phyloP scores from a whole-genome alignment of 2,888 invertebrate species.

The Melangyna quadrimaculata region DNA sequence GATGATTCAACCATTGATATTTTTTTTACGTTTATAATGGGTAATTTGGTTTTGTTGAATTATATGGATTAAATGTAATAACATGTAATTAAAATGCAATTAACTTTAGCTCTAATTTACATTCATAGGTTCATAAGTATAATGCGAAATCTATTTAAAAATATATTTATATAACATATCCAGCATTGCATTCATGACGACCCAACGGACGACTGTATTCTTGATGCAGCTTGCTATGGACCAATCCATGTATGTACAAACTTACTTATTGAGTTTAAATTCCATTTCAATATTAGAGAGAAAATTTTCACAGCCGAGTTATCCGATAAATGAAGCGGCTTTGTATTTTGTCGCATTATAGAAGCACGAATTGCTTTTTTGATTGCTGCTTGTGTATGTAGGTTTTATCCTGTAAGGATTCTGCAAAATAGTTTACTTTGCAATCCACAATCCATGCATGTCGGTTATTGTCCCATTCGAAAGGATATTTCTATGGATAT shows the following conservation, averaged over 20 bases:
- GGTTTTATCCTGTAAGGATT: not conserved
- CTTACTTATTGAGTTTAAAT: not conserved
- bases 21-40: too few species aligned
- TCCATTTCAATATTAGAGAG: not conserved
- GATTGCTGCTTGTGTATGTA: not conserved
- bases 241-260: not conserved
- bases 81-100: too few species aligned
- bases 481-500: not conserved
- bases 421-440: not conserved
- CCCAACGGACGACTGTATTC: too few species aligned
- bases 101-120: too few species aligned
- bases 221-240: not conserved
- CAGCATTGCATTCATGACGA: too few species aligned
- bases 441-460: not conserved
- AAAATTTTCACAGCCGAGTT: not conserved
- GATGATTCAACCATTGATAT: too few species aligned
- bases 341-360: not conserved
- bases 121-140: too few species aligned
- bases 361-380: not conserved
- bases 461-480: not conserved
- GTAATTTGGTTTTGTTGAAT: too few species aligned
- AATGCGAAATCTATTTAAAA: too few species aligned
- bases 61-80: too few species aligned
- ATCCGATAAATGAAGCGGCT: not conserved
- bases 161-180: not conserved